These are phyloP conservation scores for Holotrichia oblita DNA, from an alignment of 1,140 invertebrate species.

Conservation along the genomic window DNA sequence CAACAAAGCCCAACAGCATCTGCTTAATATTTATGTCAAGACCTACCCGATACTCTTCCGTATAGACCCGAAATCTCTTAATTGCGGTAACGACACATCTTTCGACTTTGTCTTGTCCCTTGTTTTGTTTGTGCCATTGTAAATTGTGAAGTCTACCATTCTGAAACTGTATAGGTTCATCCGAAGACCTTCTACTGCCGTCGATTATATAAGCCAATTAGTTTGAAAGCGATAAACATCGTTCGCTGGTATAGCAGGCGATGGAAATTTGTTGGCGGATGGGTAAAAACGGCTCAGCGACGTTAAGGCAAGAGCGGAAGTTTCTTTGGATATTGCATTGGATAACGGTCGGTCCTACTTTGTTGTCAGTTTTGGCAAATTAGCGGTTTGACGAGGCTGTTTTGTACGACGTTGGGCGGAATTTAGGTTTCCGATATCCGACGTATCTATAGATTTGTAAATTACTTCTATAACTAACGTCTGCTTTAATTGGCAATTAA, in stretches of 20 bases:
- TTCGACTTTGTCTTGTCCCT: conserved; percentile 1
- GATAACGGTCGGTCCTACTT: conserved; percentile 5
- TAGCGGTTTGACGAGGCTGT: conserved; percentile 32
- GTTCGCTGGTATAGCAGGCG: background rate
- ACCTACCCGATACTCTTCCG: background rate
- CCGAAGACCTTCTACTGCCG: conserved; percentile 10
- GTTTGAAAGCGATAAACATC: conserved; percentile 27
- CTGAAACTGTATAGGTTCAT: background rate
- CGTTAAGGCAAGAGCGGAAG: conserved; percentile 14
- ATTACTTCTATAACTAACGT: conserved; percentile 30
- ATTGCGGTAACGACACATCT: conserved; percentile 30
- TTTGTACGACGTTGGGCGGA: background rate
- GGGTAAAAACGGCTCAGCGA: conserved; percentile 5
- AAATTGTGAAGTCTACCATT: conserved; percentile 5
- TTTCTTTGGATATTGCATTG: conserved; percentile 6
- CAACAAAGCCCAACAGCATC: background rate
- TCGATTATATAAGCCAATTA: conserved; percentile 35
- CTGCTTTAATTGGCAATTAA: conserved; percentile 30
- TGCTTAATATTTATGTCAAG: background rate
- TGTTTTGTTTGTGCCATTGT: conserved; percentile 24
- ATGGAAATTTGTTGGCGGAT: background rate
- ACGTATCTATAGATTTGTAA: background rate
- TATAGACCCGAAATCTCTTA: background rate
- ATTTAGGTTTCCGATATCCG: background rate
- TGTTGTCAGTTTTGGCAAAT: conserved; percentile 36